Conservation (phyloP, 2,888 invertebrate genomes). For the Pseudoips prasinana region DNA sequence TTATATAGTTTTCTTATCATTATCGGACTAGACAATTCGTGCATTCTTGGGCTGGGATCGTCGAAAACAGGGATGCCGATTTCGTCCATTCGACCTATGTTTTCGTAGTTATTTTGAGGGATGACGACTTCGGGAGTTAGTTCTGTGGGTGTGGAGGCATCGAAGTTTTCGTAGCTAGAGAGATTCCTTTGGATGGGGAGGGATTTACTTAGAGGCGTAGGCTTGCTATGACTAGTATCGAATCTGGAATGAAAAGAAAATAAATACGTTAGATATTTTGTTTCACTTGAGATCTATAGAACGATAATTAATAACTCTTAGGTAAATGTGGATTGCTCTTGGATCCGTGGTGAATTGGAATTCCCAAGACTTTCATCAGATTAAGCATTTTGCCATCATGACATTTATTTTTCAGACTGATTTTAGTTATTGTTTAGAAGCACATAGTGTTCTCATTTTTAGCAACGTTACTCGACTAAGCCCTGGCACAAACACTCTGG, state of each 20-base stretch:
- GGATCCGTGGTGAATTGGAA: too few species aligned
- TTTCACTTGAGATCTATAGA: too few species aligned
- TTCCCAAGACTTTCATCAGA: too few species aligned
- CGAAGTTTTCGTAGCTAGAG: slow-evolving; percentile 82
- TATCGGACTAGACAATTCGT: slow-evolving; percentile 68
- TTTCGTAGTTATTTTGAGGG: slow-evolving; percentile 56
- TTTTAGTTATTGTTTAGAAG: too few species aligned
- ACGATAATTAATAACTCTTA: too few species aligned
- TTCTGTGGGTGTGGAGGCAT: slow-evolving; percentile 49
- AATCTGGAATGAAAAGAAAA: slow-evolving; percentile 52
- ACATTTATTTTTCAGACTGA: too few species aligned
- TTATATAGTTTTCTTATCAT: slow-evolving; percentile 60
- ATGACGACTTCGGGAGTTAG: slow-evolving; percentile 61
- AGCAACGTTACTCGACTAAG: too few species aligned
- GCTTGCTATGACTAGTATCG: slow-evolving; percentile 71
- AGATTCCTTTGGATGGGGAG: slow-evolving; percentile 63
- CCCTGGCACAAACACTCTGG: too few species aligned
- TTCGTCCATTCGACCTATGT: slow-evolving; percentile 70
- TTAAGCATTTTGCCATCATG: too few species aligned
- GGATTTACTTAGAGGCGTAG: slow-evolving; percentile 52
- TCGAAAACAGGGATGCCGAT: slow-evolving; percentile 72
- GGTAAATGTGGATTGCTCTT: too few species aligned
- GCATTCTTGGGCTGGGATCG: slow-evolving; percentile 42
- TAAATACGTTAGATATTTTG: too few species aligned
- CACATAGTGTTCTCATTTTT: too few species aligned